Evolutionary conservation across 2,888 invertebrate genomes (phyloP), one percentile per base, ranked within the genome.

Genomic region (Patella ulyssiponensis): DNA sequence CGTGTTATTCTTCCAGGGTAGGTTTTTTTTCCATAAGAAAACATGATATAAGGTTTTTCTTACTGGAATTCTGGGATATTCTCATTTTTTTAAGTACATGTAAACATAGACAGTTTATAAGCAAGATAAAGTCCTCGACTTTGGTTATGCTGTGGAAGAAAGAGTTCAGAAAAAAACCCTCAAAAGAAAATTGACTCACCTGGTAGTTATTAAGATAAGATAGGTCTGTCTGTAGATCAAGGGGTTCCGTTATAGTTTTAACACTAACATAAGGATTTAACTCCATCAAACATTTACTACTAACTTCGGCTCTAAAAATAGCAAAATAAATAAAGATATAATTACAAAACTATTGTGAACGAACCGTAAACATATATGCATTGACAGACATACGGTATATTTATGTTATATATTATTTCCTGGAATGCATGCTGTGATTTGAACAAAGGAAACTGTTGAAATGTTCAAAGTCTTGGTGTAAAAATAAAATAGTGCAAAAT

Each of bases 241-340:
- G 80, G 2, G 83, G 71, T 14, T 82, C 75, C 1, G 87, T 84
- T 64, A 82, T 53, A 0, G 86, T 82, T 27, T 85, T 83, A 14
- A 91, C 85, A 52, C 85, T 85, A 1, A 92, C 91, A 82, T 91
- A 90, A 1, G 91, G 90, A 78, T 92, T 92, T 75, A 92, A 85
- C 77, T 91, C 91, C 7, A 88, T 83, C 33, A 92, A 80, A 52
- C 84, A 81, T 0, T 76, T 76, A 14, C 84, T 78, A 83, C 90
- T 86, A 2, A 91, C 90, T 75, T 90, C 89, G 5, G 89, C 90
- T 75, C 92, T 91, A 85, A 64, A 11, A 64, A 44, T 44, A 44
- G 3, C 44, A 44, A 44, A 44, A 44, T 7, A 64, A 20, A 64
- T 5, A 64, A 64, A 33, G 33, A 44, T 9, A 44, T 4, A 44